Evolutionary conservation across 2,113 vertebrate species (phyloP).

Genomic region (Osmerus eperlanus): DNA sequence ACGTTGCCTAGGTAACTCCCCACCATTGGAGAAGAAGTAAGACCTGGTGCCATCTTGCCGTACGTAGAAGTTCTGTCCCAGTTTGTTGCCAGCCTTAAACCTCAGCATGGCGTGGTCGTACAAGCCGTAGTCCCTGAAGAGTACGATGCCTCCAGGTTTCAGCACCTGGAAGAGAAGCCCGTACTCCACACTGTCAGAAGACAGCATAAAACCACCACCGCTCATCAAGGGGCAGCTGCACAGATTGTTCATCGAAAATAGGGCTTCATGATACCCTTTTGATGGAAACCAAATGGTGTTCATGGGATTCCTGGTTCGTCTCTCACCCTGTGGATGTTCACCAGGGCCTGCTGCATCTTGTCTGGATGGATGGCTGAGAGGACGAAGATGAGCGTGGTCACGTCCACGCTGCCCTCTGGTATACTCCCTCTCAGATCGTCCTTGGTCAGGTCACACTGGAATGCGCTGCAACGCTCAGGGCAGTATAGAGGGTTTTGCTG

Average conservation of each 20-base stretch:
- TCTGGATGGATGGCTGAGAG: slow-evolving; percentile 93
- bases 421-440: slow-evolving; percentile 81
- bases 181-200: slow-evolving; percentile 8
- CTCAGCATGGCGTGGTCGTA: slow-evolving; percentile 93
- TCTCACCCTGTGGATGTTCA: slow-evolving; percentile 84
- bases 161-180: slow-evolving; percentile 73
- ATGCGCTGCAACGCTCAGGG: slow-evolving; percentile 80
- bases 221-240: too few relatives aligned
- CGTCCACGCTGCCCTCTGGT: slow-evolving; percentile 79
- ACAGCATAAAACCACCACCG: too few relatives aligned
- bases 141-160: slow-evolving; percentile 82
- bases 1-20: background rate
- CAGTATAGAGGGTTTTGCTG: slow-evolving; percentile 85
- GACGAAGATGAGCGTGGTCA: slow-evolving; percentile 88
- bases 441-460: slow-evolving; percentile 93
- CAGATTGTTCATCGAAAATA: too few relatives aligned
- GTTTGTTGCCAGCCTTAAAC: slow-evolving; percentile 88
- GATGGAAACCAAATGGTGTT: background rate
- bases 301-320: background rate
- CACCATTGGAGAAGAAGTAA: slow-evolving; percentile 92
- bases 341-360: slow-evolving; percentile 85
- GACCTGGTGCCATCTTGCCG: slow-evolving; percentile 94
- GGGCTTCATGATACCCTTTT: too few relatives aligned
- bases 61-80: slow-evolving; percentile 94
- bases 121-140: slow-evolving; percentile 94